phyloP scores from a whole-genome alignment of 2,888 invertebrate species.

The Leptodirus hochenwartii region DNA sequence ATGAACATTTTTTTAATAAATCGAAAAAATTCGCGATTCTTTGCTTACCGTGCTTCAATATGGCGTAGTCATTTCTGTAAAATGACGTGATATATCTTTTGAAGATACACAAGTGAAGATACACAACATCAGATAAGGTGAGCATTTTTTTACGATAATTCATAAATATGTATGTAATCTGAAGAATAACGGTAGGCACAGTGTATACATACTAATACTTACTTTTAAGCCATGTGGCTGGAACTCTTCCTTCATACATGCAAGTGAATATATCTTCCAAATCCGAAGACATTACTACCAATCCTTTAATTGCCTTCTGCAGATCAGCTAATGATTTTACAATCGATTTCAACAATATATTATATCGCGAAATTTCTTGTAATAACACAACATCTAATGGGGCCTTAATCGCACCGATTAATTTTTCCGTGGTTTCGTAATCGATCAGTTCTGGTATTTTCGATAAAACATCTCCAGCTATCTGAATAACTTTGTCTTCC shows the following conservation, averaged over 20 bases:
- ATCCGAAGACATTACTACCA: slow-evolving; percentile 72
- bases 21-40: no score
- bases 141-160: no score
- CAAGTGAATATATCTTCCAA: slow-evolving; percentile 65
- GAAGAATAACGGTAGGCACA: no score
- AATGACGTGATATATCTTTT: no score
- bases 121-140: no score
- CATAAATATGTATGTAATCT: no score
- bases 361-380: slow-evolving; percentile 58
- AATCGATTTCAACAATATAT: slow-evolving; percentile 36
- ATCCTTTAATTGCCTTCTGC: slow-evolving; percentile 65
- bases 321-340: slow-evolving; percentile 41
- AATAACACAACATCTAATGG: slow-evolving; percentile 72
- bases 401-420: slow-evolving; percentile 53
- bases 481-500: slow-evolving; percentile 49
- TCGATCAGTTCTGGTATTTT: slow-evolving; percentile 61
- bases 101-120: no score
- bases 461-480: slow-evolving; percentile 50
- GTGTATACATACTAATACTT: no score
- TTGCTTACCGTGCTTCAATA: no score
- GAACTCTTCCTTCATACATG: slow-evolving; percentile 66
- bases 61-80: no score
- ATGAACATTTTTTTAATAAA: no score
- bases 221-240: slow-evolving; percentile 51
- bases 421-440: slow-evolving; percentile 53